A percentile compares a stretch with the other conserved stretches of the same genome.
phyloP scores from a whole-genome alignment of 1,140 invertebrate species.

The Aricia agestis region DNA sequence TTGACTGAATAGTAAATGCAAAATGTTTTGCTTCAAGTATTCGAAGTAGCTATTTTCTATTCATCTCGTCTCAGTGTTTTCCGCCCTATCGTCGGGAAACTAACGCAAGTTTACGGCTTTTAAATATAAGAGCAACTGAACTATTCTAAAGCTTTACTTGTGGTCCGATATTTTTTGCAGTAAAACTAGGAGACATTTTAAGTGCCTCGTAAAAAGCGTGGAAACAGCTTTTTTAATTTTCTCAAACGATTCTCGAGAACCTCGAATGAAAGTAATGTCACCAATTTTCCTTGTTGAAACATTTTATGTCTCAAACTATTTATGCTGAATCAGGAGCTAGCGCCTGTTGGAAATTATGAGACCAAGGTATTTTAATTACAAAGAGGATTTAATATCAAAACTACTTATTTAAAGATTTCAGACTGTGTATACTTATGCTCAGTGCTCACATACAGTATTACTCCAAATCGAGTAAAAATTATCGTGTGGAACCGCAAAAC shows the following conservation, averaged over 20 bases:
- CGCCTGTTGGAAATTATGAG: no score
- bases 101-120: not conserved
- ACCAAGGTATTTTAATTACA: no score
- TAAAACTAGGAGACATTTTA: slow-evolving; percentile 2
- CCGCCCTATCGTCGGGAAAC: not conserved
- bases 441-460: no score
- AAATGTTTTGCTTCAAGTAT: not conserved
- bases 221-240: slow-evolving; percentile 2
- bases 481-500: no score
- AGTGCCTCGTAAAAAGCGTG: slow-evolving; percentile 8
- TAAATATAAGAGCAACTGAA: not conserved
- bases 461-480: no score
- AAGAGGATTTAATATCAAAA: no score
- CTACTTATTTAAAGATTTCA: no score
- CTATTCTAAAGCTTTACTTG: not conserved
- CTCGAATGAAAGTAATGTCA: not conserved
- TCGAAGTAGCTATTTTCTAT: not conserved
- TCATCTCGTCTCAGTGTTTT: not conserved
- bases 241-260: not conserved
- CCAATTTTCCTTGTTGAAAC: not conserved
- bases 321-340: no score
- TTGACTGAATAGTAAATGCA: not conserved
- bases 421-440: no score
- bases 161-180: not conserved
- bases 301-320: no score